phyloP scores from a whole-genome alignment of 2,113 vertebrate genomes.

The Glareola pratincola region DNA sequence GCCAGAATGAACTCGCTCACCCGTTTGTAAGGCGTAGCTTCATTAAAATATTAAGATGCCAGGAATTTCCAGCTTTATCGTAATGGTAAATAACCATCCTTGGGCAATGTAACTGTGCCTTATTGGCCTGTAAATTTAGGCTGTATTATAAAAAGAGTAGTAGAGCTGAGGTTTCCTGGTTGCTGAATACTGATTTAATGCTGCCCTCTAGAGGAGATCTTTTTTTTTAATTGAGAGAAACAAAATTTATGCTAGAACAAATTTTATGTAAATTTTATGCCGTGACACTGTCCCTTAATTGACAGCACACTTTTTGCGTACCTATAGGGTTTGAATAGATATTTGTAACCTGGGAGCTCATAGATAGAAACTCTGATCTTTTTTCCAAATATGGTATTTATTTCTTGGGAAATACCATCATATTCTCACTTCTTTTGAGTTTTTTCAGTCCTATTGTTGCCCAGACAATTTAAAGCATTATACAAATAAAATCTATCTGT shows the following conservation, averaged over 20 bases:
- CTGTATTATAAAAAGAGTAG: accelerated
- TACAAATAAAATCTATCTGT: not conserved
- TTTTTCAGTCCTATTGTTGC: not conserved
- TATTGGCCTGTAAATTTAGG: not conserved
- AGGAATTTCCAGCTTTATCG: not conserved
- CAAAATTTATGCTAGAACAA: not conserved
- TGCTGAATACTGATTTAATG: not conserved
- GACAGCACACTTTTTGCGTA: not conserved
- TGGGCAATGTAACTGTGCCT: not conserved
- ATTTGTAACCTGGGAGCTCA: not conserved
- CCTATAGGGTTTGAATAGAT: not conserved
- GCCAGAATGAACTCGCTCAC: not conserved
- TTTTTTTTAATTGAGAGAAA: not conserved
- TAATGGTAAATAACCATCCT: not conserved
- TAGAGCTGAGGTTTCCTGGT: not conserved
- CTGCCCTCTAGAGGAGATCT: not conserved
- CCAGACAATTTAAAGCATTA: not conserved
- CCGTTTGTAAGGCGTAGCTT: not conserved
- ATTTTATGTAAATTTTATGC: not conserved
- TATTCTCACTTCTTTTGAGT: accelerated
- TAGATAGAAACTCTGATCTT: not conserved
- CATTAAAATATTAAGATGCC: not conserved
- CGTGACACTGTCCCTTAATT: accelerated
- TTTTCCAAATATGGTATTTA: not conserved
- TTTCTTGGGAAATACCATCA: not conserved